Evolutionary conservation across 2,888 invertebrate species (phyloP).

Genomic region (Dexiosoma caninum): DNA sequence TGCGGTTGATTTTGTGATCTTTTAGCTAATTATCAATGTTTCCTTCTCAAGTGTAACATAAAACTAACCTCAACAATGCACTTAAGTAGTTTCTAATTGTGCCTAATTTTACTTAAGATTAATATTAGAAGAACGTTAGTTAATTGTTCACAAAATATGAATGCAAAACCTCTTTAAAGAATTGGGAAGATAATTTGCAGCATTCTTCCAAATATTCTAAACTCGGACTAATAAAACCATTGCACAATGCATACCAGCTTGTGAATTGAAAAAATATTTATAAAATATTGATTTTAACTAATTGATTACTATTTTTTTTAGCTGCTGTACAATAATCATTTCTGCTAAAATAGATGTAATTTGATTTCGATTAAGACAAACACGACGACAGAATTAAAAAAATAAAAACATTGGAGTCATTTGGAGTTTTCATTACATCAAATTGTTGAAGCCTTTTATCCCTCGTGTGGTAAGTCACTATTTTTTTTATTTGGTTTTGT

Average conservation of each 20-base stretch:
- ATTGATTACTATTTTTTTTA: slow-evolving; percentile 12
- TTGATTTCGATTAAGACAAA: not conserved
- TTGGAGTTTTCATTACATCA: not conserved
- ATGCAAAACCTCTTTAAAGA: too few relatives aligned
- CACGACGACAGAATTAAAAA: not conserved
- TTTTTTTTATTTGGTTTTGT: too few relatives aligned
- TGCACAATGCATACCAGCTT: too few relatives aligned
- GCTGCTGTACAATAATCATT: not conserved
- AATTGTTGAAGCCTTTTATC: not conserved
- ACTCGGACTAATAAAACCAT: too few relatives aligned
- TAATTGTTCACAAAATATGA: too few relatives aligned
- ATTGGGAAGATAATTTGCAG: too few relatives aligned
- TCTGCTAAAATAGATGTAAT: not conserved
- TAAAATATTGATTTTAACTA: not conserved
- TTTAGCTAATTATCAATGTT: slow-evolving; percentile 60
- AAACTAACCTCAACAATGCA: slow-evolving; percentile 15
- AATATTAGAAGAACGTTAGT: too few relatives aligned
- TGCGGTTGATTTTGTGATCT: slow-evolving; percentile 34
- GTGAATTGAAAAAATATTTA: too few relatives aligned
- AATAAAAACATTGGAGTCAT: not conserved
- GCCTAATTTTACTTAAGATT: slow-evolving; percentile 12
- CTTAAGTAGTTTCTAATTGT: not conserved
- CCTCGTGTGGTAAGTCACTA: slow-evolving; percentile 47
- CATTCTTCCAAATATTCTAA: too few relatives aligned
- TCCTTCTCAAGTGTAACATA: slow-evolving; percentile 35